A percentile compares a stretch with the other conserved stretches of the same genome.
These are phyloP conservation scores for Clarias platycephalus DNA, from an alignment of 2,797 vertebrate genomes.

Conservation along the genomic window DNA sequence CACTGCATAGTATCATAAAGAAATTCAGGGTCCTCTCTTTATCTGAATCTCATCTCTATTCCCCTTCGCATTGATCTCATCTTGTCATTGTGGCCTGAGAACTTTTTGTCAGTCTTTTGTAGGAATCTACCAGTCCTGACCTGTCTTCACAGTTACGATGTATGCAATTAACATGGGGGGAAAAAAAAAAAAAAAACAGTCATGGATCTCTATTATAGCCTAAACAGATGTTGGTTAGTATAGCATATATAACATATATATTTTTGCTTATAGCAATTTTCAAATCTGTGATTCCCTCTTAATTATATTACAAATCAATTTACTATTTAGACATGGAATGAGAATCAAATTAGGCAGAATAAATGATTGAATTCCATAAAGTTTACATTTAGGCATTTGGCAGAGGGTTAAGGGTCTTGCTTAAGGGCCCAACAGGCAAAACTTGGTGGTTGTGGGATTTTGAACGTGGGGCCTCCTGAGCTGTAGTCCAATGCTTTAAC, in stretches of 20 bases:
- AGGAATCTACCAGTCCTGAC: conserved; percentile 23
- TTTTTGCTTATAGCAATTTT: background rate
- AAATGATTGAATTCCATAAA: background rate
- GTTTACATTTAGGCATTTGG: too few species aligned
- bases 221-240: background rate
- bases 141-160: background rate
- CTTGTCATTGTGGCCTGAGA: conserved; percentile 25
- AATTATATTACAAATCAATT: background rate
- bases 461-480: too few species aligned
- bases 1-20: conserved; percentile 38
- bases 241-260: background rate
- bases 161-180: background rate
- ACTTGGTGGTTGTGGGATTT: too few species aligned
- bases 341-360: background rate
- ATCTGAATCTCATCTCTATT: conserved; percentile 38
- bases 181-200: background rate
- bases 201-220: background rate
- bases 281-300: background rate
- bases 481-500: too few species aligned
- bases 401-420: too few species aligned
- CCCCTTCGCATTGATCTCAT: conserved; percentile 28
- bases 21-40: background rate
- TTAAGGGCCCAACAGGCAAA: too few species aligned
- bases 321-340: background rate
- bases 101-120: conserved; percentile 21